Percentiles rank a stretch among this genome's conserved stretches.
These are phyloP conservation scores for Neodiprion lecontei DNA, from an alignment of 1,140 invertebrate species.

Conservation along the genomic window DNA sequence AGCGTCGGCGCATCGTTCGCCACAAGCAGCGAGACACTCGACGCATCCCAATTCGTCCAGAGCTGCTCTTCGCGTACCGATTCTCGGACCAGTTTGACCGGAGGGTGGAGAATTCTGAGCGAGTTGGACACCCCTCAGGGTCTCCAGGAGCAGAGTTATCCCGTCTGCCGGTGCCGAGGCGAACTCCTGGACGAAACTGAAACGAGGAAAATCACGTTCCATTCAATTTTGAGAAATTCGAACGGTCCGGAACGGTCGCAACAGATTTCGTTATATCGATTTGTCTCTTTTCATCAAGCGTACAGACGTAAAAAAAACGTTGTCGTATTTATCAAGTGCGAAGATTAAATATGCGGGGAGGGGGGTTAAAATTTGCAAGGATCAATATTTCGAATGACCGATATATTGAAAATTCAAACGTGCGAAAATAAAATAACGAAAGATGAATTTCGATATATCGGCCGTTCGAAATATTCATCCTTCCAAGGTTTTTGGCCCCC, in stretches of 20 bases:
- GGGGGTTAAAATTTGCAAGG: too few relatives aligned
- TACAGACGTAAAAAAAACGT: too few relatives aligned
- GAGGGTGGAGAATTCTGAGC: constrained; percentile 67
- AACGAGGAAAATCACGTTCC: constrained; percentile 41
- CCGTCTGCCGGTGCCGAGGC: constrained; percentile 84
- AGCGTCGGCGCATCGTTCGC: constrained; percentile 77
- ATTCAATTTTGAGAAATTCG: not conserved
- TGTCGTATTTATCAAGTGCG: too few relatives aligned
- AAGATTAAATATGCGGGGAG: too few relatives aligned
- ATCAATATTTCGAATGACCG: too few relatives aligned
- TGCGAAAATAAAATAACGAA: too few relatives aligned
- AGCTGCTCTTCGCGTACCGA: constrained; percentile 68
- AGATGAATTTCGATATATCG: too few relatives aligned
- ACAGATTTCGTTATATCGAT: not conserved
- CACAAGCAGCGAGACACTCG: constrained; percentile 83
- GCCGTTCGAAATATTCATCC: too few relatives aligned
- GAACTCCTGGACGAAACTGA: constrained; percentile 89
- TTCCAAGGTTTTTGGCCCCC: too few relatives aligned
- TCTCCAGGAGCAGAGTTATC: constrained; percentile 79
- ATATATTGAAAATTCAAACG: too few relatives aligned
- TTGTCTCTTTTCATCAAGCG: too few relatives aligned
- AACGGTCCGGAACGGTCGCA: constrained; percentile 32
- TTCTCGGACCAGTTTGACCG: constrained; percentile 58
- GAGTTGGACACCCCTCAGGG: constrained; percentile 83
- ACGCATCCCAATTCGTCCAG: constrained; percentile 89